Conservation (phyloP, 1,140 invertebrate genomes). For the Penaeus japonicus region DNA sequence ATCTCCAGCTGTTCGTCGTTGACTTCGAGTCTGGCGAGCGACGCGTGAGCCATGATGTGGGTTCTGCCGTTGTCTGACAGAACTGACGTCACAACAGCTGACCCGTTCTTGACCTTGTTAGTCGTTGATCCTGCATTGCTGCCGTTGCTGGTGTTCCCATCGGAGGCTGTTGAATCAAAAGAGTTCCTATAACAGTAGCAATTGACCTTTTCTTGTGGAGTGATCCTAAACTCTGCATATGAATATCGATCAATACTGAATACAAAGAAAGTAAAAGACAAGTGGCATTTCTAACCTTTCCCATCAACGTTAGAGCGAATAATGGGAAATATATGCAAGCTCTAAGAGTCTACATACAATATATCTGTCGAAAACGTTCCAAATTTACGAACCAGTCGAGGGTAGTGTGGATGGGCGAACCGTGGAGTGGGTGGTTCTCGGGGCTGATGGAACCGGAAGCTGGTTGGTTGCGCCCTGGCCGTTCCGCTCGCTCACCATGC, state of each 20-base stretch:
- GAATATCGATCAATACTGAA: no score
- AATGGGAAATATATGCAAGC: no score
- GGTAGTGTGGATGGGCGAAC: neutral
- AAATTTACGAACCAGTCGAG: neutral
- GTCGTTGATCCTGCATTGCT: neutral
- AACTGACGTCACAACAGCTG: neutral
- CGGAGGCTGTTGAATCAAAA: no score
- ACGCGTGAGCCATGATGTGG: conserved; percentile 39
- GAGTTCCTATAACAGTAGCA: no score
- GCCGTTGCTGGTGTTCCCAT: conserved; percentile 3
- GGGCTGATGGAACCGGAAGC: neutral
- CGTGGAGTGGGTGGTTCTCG: neutral
- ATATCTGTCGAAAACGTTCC: neutral
- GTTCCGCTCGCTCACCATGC: conserved; percentile 17
- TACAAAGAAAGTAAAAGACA: no score
- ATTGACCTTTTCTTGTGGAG: no score
- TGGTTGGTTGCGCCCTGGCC: conserved; percentile 18
- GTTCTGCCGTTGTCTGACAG: neutral
- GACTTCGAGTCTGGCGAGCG: conserved; percentile 56
- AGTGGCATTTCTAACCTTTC: no score
- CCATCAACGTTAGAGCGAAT: no score
- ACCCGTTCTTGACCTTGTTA: neutral
- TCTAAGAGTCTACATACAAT: neutral
- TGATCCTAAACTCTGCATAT: no score
- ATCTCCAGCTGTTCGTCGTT: conserved; percentile 59